Conservation (phyloP, 2,797 vertebrate species). For the Rhynchonycteris naso region DNA sequence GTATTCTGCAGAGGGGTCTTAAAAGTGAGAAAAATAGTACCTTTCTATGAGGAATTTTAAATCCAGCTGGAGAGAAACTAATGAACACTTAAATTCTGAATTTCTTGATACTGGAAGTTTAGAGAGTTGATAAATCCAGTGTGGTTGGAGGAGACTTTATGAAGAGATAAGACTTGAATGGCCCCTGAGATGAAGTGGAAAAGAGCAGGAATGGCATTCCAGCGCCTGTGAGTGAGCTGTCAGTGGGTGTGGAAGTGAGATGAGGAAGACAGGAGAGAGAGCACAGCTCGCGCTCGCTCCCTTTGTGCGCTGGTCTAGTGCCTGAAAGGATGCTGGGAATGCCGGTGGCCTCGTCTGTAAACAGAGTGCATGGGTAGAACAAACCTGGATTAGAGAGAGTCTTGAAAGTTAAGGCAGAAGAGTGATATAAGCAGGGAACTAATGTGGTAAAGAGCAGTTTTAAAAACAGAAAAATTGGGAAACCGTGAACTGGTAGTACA, state of each 20-base stretch:
- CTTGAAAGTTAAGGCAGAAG: background rate
- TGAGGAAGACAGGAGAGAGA: background rate
- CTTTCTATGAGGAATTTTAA: background rate
- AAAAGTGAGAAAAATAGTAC: slow-evolving; percentile 32
- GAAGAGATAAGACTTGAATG: background rate
- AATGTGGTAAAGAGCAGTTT: background rate
- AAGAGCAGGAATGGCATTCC: background rate
- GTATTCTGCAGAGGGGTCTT: background rate
- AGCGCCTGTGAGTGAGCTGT: background rate
- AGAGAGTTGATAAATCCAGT: background rate
- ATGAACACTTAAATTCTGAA: slow-evolving; percentile 8
- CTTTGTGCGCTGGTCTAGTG: background rate
- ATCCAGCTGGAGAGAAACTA: background rate
- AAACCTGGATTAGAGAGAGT: background rate
- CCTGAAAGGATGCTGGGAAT: background rate
- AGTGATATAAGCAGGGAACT: background rate
- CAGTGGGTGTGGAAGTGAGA: background rate
- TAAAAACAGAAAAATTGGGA: background rate
- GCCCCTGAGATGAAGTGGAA: background rate
- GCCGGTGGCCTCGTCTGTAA: background rate
- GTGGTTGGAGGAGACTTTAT: background rate
- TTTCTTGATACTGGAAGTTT: background rate
- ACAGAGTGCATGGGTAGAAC: background rate
- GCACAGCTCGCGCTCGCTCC: background rate
- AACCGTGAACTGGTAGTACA: background rate